Conservation (phyloP, 2,888 invertebrate genomes). For the Tryphoninae sp. region DNA sequence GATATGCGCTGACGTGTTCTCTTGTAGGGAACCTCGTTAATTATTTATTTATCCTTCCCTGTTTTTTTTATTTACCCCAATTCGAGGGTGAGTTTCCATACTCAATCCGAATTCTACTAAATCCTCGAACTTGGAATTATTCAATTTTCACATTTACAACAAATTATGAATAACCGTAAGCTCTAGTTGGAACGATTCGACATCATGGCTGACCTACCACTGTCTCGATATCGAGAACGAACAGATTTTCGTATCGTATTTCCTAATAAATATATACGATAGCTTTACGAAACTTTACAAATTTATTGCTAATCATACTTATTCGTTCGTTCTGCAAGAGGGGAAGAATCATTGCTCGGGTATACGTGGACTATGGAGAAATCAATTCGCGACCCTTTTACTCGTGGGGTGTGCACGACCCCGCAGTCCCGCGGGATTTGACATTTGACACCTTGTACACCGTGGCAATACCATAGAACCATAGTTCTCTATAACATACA, state of each 20-base stretch:
- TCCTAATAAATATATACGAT: not conserved
- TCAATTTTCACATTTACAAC: too few relatives aligned
- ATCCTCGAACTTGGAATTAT: too few relatives aligned
- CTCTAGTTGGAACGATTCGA: too few relatives aligned
- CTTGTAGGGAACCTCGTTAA: too few relatives aligned
- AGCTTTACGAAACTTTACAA: conserved; percentile 40
- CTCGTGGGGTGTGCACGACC: conserved; percentile 47
- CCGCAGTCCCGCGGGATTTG: conserved; percentile 69
- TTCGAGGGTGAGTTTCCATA: too few relatives aligned
- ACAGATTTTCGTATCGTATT: conserved; percentile 34
- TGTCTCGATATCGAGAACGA: not conserved
- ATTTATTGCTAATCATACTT: conserved; percentile 64
- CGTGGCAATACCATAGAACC: conserved; percentile 49
- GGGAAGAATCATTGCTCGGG: conserved; percentile 48
- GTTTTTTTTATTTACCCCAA: too few relatives aligned
- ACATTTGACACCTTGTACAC: conserved; percentile 78
- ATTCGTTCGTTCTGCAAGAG: conserved; percentile 29
- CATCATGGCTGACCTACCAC: too few relatives aligned
- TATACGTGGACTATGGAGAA: conserved; percentile 57
- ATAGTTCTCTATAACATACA: not conserved
- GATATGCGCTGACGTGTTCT: not conserved
- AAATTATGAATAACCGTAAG: too few relatives aligned
- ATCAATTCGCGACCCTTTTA: conserved; percentile 71
- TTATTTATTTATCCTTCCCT: too few relatives aligned
- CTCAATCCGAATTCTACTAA: too few relatives aligned